Evolutionary conservation across 53 echinoderm and acorn worm genomes (phyloP).

Genomic region (Antedon mediterranea): DNA sequence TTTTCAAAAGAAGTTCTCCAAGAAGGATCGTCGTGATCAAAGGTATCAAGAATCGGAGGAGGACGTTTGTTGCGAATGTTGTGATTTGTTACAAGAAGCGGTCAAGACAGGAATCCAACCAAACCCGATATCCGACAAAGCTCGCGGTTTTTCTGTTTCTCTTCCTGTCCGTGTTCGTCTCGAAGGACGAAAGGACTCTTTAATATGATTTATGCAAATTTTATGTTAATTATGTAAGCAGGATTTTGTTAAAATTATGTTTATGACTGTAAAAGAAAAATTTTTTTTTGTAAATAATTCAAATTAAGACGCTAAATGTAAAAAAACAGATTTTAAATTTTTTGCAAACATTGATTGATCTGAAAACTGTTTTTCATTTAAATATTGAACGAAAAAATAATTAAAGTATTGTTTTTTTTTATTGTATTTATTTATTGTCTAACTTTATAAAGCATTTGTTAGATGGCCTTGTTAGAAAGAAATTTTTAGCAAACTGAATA

Average conservation of each 20-base stretch:
- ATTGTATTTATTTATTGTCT: no score
- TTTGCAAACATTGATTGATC: no score
- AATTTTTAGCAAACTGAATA: no score
- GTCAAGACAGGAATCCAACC: slow-evolving; percentile 13
- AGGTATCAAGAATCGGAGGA: slow-evolving; percentile 33
- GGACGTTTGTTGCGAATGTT: slow-evolving; percentile 70
- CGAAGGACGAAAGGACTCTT: not conserved
- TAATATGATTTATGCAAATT: not conserved
- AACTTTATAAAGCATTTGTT: no score
- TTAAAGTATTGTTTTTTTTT: no score
- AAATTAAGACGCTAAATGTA: no score
- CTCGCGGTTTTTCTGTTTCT: not conserved
- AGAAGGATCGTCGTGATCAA: slow-evolving; percentile 18
- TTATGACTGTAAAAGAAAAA: not conserved
- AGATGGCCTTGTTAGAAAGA: no score
- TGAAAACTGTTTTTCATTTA: no score
- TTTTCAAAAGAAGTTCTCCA: slow-evolving; percentile 13
- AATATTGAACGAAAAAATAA: no score
- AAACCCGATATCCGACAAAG: not conserved
- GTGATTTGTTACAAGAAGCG: slow-evolving; percentile 56
- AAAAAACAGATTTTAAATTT: no score
- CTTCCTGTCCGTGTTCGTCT: not conserved
- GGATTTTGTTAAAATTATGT: not conserved
- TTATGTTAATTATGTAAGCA: not conserved
- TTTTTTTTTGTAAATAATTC: no score